Evolutionary conservation across 37 sponge, comb jelly and placozoan genomes (phyloP).

Genomic region (Cliona cf. orientalis): DNA sequence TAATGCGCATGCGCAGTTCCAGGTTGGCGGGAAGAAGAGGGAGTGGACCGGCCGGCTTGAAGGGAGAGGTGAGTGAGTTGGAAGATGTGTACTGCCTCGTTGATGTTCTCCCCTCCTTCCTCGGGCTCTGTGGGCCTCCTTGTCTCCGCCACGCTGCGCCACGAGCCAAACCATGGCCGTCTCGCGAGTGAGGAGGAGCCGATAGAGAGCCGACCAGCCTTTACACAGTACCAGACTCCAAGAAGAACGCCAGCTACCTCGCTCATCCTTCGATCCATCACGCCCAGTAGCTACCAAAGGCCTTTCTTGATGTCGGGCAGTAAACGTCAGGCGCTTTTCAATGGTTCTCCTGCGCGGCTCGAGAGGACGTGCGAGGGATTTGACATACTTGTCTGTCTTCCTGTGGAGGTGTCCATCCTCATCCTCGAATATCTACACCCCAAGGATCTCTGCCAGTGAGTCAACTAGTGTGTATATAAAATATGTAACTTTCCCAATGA

Average conservation of each 20-base stretch:
- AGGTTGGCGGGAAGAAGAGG: conserved; percentile 34
- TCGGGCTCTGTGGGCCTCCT: too few species aligned
- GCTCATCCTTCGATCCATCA: neutral
- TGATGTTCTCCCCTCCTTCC: too few species aligned
- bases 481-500: neutral
- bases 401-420: conserved; percentile 27
- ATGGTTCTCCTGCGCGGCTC: neutral
- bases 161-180: too few species aligned
- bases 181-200: neutral
- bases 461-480: neutral
- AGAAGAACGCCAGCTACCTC: neutral
- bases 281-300: neutral
- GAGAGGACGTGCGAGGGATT: neutral
- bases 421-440: conserved; percentile 39
- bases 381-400: conserved; percentile 39
- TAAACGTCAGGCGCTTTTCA: neutral
- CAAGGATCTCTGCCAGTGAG: conserved; percentile 54
- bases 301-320: neutral
- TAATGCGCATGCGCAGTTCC: conserved; percentile 12
- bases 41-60: neutral
- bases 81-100: neutral
- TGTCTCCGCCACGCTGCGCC: too few species aligned
- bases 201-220: neutral
- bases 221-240: conserved; percentile 6
- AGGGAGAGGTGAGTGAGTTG: neutral